Percentiles rank a stretch among this genome's conserved stretches.
These are phyloP conservation scores for Coenonympha glycerion DNA, from an alignment of 2,888 invertebrate genomes.

Conservation along the genomic window DNA sequence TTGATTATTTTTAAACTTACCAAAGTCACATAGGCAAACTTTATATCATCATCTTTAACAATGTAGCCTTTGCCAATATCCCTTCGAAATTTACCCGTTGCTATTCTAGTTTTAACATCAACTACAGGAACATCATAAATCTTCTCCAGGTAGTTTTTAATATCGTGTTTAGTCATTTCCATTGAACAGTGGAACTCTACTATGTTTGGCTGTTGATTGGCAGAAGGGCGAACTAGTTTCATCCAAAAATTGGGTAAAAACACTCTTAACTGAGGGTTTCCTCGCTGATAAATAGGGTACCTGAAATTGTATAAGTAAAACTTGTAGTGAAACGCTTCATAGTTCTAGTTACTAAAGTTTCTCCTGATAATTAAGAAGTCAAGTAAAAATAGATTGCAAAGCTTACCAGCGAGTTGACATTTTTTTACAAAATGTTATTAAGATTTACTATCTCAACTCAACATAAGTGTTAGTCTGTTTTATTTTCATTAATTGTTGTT, in stretches of 20 bases:
- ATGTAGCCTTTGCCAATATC: constrained; percentile 79
- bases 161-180: constrained; percentile 93
- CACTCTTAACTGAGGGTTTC: constrained; percentile 94
- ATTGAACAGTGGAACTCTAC: constrained; percentile 93
- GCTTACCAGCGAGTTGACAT: constrained; percentile 66
- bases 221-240: constrained; percentile 85
- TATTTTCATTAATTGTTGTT: too few relatives aligned
- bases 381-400: not conserved
- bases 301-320: too few relatives aligned
- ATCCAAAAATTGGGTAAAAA: constrained; percentile 98
- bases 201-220: constrained; percentile 83
- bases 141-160: constrained; percentile 95
- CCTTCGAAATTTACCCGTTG: constrained; percentile 79
- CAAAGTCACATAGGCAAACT: constrained; percentile 86
- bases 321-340: too few relatives aligned
- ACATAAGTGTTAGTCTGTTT: too few relatives aligned
- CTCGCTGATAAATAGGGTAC: constrained; percentile 93
- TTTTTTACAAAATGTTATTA: not conserved
- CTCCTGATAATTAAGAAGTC: not conserved
- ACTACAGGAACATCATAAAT: constrained; percentile 92
- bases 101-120: constrained; percentile 84
- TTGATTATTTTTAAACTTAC: too few relatives aligned
- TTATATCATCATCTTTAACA: constrained; percentile 88
- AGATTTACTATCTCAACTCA: not conserved
- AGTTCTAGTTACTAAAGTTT: too few relatives aligned